phyloP scores from a whole-genome alignment of 53 echinoderm and acorn worm genomes.

The Crossaster papposus region DNA sequence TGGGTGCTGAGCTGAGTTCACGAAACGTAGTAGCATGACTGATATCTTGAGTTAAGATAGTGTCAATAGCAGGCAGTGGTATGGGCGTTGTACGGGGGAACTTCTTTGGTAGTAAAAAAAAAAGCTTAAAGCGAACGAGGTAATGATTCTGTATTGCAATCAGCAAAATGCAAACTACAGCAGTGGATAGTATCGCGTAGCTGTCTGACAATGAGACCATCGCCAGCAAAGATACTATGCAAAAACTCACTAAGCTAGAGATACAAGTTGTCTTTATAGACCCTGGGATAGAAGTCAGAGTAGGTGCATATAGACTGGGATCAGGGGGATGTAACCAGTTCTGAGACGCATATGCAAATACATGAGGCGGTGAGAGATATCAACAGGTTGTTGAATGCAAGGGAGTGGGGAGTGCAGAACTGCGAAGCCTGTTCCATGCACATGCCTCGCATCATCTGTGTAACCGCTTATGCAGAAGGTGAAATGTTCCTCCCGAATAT shows the following conservation, averaged over 20 bases:
- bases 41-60: not conserved
- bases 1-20: constrained; percentile 13
- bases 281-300: no score
- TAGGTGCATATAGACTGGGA: constrained; percentile 33
- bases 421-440: constrained; percentile 37
- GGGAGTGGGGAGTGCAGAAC: constrained; percentile 18
- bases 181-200: constrained; percentile 1
- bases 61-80: constrained; percentile 11
- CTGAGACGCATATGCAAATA: constrained; percentile 5
- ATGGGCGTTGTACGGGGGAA: constrained; percentile 10
- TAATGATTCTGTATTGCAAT: constrained; percentile 17
- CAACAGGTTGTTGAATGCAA: constrained; percentile 22
- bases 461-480: constrained; percentile 38
- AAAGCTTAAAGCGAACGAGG: constrained; percentile 40
- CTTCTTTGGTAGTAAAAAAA: no score
- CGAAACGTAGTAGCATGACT: constrained; percentile 27
- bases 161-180: constrained; percentile 31
- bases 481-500: constrained; percentile 27
- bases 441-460: constrained; percentile 18
- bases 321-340: constrained; percentile 12
- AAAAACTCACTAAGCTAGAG: no score
- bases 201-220: constrained; percentile 26
- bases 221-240: no score
- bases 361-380: constrained; percentile 31
- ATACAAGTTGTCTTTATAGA: no score